A percentile compares a stretch with the other conserved stretches of the same genome.
Evolutionary conservation across 2,797 vertebrate species (phyloP).

Genomic region (Peromyscus attwateri): DNA sequence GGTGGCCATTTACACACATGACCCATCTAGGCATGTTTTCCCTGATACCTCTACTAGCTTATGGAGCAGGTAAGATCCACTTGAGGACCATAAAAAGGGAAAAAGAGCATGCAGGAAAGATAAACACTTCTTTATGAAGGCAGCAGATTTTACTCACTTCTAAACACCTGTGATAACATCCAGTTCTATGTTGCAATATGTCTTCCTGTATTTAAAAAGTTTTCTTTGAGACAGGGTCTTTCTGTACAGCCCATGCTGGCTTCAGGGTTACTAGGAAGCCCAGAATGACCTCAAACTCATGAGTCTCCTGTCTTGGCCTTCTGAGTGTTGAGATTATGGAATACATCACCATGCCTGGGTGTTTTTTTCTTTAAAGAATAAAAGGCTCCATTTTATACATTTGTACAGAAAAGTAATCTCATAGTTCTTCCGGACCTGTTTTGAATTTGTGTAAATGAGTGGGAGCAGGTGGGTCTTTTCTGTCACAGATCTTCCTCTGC

Average conservation of each 20-base stretch:
- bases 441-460: slow-evolving; percentile 47
- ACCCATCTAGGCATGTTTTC: not conserved
- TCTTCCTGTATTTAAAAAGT: not conserved
- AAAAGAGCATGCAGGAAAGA: not conserved
- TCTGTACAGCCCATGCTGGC: not conserved
- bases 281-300: not conserved
- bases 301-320: not conserved
- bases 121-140: slow-evolving; percentile 21
- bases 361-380: slow-evolving; percentile 36
- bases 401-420: not conserved
- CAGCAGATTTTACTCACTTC: slow-evolving; percentile 27
- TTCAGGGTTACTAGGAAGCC: not conserved
- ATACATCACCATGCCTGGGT: too few relatives aligned
- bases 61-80: slow-evolving; percentile 24
- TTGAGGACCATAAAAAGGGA: slow-evolving; percentile 2
- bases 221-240: not conserved
- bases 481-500: not conserved
- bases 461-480: not conserved
- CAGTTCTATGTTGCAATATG: slow-evolving; percentile 20
- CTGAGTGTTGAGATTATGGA: not conserved
- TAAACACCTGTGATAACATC: not conserved
- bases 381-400: not conserved
- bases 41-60: not conserved
- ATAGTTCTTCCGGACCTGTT: slow-evolving; percentile 29
- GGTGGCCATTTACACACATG: not conserved